Evolutionary conservation across 2,888 invertebrate genomes (phyloP).

Genomic region (Clostera curtula): DNA sequence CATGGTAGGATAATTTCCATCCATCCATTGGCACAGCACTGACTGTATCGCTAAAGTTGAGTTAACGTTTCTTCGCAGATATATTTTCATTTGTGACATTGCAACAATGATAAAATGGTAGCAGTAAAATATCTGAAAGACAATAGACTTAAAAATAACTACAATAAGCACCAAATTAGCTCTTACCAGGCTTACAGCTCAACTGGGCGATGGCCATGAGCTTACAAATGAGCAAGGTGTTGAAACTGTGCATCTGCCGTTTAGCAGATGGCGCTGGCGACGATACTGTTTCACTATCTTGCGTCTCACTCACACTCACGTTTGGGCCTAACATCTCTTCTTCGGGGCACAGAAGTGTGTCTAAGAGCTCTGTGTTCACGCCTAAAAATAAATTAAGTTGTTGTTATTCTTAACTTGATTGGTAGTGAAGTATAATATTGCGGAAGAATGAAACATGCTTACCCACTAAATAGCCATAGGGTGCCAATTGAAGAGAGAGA

Average conservation of each 20-base stretch:
- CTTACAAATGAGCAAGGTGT: constrained; percentile 86
- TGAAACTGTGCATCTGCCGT: constrained; percentile 79
- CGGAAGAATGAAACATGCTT: constrained; percentile 34
- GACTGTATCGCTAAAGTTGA: no score
- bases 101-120: no score
- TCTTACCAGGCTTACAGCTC: constrained; percentile 90
- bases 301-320: constrained; percentile 12
- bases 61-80: no score
- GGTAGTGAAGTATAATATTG: neutral
- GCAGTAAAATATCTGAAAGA: no score
- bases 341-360: constrained; percentile 83
- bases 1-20: no score
- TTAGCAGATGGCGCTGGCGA: constrained; percentile 33
- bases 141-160: constrained; percentile 1
- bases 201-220: constrained; percentile 87
- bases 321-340: constrained; percentile 25
- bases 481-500: constrained; percentile 34
- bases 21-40: no score
- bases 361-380: constrained; percentile 86
- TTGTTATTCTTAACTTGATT: neutral
- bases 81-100: no score
- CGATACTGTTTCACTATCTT: constrained; percentile 19
- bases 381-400: constrained; percentile 70
- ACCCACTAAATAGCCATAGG: constrained; percentile 51
- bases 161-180: neutral